Percentiles rank a stretch among this genome's conserved stretches.
phyloP scores from a whole-genome alignment of 2,888 invertebrate genomes.

The Ochropleura plecta region DNA sequence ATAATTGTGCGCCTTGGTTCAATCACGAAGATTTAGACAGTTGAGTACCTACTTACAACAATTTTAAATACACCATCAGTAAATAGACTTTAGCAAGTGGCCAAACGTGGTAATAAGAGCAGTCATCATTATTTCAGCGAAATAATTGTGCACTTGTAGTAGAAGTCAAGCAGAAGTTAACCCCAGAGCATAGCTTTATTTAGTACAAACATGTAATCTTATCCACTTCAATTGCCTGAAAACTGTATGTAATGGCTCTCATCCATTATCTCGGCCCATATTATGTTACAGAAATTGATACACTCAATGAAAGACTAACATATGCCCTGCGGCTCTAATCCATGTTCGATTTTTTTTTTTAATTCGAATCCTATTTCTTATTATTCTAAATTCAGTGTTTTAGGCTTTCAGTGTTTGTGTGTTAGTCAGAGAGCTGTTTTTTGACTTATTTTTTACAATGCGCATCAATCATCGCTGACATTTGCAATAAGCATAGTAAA shows the following conservation, averaged over 20 bases:
- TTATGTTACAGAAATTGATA: slow-evolving; percentile 32
- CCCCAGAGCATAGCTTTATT: slow-evolving; percentile 12
- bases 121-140: slow-evolving; percentile 9
- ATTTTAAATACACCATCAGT: background rate
- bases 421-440: background rate
- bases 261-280: slow-evolving; percentile 13
- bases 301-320: slow-evolving; percentile 4
- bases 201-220: slow-evolving; percentile 38
- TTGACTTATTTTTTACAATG: background rate
- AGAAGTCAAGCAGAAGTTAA: background rate
- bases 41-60: background rate
- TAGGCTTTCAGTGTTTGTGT: background rate
- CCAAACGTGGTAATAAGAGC: background rate
- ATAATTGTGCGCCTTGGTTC: background rate
- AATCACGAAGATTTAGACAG: background rate
- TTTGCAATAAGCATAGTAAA: too few relatives aligned
- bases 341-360: background rate
- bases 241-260: slow-evolving; percentile 24
- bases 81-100: background rate
- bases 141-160: background rate
- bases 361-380: background rate
- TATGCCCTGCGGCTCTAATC: background rate
- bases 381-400: background rate
- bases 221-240: slow-evolving; percentile 47
- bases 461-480: too few relatives aligned